Evolutionary conservation across 2,888 invertebrate species (phyloP), one percentile per base, ranked within the genome.

Genomic region (Ferdinandea cuprea): DNA sequence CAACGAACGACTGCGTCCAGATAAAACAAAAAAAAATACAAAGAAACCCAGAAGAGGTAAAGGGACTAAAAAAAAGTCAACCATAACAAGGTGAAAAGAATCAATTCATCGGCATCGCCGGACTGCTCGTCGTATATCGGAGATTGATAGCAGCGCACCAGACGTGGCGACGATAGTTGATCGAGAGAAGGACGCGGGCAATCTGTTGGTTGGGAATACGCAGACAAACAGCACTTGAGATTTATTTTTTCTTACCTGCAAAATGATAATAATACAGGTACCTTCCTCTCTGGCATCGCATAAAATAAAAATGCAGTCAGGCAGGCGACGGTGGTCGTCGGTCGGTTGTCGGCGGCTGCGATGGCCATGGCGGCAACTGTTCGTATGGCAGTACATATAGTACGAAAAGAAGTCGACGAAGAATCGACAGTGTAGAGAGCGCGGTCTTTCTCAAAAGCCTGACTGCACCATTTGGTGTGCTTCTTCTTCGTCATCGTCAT

Each of bases 71-170:
- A 50, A 68, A 76, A 46, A 69, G 69, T 65, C 65, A 71, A 76
- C 81, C 65, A 76, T 76, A 81, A 81, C 66, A 81, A 81, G 71
- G 76, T 81, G 76, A 81, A 81, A 81, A 76, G 54, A 77, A 66
- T 61, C 76, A 77, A 77, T 76, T 81, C 71, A 81, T 77, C 66
- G 76, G 58, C 58, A 71, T 74, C 50, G 7, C 25, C 25, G 25
- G 5, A 2, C 3, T 3, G 5, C 25, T 25, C 25, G 25, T 25
- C 25, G 28, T 30, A 46, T 61, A 65, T 65, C 65, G 35, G 46
- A 54, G 76, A 83, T 83, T 83, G 66, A 83, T 68, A 77, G 40
- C n/a, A n/a, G 66, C 48, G 54, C 46, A 72, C 77, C 66, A 83
- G 81, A 83, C 81, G 77, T 72, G 77, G 77, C 77, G 81, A 77